Percentiles rank a stretch among this genome's conserved stretches.
phyloP scores from a whole-genome alignment of 2,888 invertebrate genomes.

The Alloscopus bannaensis region DNA sequence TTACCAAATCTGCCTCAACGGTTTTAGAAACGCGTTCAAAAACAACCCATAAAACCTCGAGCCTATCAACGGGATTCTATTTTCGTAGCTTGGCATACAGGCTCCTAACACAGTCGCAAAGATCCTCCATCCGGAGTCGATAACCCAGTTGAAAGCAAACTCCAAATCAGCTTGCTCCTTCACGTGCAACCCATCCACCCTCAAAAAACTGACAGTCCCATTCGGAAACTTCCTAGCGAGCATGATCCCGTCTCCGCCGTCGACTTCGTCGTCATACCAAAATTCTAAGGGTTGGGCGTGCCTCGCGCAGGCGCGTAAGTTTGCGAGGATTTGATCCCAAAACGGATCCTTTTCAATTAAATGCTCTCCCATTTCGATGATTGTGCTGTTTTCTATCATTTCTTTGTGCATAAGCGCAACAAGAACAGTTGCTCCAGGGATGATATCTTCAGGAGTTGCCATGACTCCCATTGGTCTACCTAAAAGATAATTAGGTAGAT shows the following conservation, averaged over 20 bases:
- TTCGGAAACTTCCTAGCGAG: slow-evolving; percentile 26
- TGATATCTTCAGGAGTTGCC: too few species aligned
- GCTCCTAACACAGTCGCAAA: slow-evolving; percentile 61
- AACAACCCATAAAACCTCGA: slow-evolving; percentile 50
- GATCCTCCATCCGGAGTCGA: slow-evolving; percentile 62
- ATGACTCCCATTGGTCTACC: slow-evolving; percentile 9
- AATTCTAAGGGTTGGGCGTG: slow-evolving; percentile 30
- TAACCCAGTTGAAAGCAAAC: slow-evolving; percentile 62
- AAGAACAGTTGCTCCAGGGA: too few species aligned
- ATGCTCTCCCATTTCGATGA: not conserved
- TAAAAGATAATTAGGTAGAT: too few species aligned
- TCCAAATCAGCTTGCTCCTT: slow-evolving; percentile 64
- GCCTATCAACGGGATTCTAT: slow-evolving; percentile 46
- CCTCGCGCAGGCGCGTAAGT: slow-evolving; percentile 32
- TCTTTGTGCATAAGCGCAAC: too few species aligned
- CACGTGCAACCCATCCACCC: slow-evolving; percentile 27
- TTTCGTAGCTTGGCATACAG: slow-evolving; percentile 54
- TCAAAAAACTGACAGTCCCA: not conserved
- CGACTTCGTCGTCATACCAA: slow-evolving; percentile 29
- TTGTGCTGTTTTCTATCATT: too few species aligned
- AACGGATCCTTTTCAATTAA: slow-evolving; percentile 21
- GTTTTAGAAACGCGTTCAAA: slow-evolving; percentile 42
- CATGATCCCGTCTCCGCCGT: slow-evolving; percentile 19
- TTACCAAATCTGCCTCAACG: slow-evolving; percentile 56
- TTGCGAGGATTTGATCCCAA: slow-evolving; percentile 49